Evolutionary conservation across 2,797 vertebrate species (phyloP), one percentile per base, ranked within the genome.

Genomic region (Myotis daubentonii): DNA sequence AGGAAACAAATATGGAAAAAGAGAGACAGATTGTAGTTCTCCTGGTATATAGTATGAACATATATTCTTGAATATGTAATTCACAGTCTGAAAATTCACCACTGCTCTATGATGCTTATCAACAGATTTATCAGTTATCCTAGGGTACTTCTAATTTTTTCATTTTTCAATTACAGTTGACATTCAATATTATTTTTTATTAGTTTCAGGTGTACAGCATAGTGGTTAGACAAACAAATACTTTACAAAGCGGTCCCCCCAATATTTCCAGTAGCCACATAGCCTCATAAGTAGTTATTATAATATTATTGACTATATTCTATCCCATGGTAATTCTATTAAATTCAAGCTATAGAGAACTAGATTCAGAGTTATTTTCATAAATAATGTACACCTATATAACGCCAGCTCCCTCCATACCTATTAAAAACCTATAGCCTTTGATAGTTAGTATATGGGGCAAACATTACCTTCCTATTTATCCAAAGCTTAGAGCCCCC

Each of bases 51-150:
- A 57, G 7, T 38, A 76, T 72, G 16, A 7, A 85, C 6, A 68
- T 51, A 75, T 70, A 57, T 36, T 60, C n/a, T 6, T 94, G 75
- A 91, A 91, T 72, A 90, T 66, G 92, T 90, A 87, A 93, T 47
- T 84, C 19, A 76, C 30, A 76, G 80, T 44, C 55, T 95, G 57
- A 72, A 94, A 96, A 81, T 55, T 36, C 17, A 74, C 22, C 1
- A 15, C 33, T 71, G 49, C 30, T 78, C 30, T 79, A 36, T n/a
- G n/a, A 62, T 91, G 17, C 23, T 89, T 89, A 84, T 25, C 19
- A 86, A 79, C 2, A 83, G 49, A 70, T 83, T 82, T 65, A 83
- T 68, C 57, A 82, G 6, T 76, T 91, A 68, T 65, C 2, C 23
- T 28, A 78, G 16, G 10, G 20, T 33, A 78, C 13, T 78, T 78